phyloP scores from a whole-genome alignment of 2,888 invertebrate genomes.

The Volucella bombylans region DNA sequence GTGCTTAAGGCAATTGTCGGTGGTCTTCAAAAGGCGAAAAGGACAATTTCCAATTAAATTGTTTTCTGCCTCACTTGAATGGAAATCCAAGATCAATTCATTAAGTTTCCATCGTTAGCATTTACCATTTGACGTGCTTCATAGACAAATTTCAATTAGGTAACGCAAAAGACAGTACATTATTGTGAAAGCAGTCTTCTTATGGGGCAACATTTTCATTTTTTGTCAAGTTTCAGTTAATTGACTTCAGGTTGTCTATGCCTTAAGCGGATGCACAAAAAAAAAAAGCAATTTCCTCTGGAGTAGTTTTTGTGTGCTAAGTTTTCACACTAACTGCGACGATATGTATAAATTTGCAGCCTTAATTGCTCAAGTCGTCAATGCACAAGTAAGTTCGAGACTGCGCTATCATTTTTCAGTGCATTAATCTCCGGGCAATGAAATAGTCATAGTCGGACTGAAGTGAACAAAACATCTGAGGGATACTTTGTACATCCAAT shows the following conservation, averaged over 20 bases:
- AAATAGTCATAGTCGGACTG: not conserved
- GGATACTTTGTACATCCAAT: no score
- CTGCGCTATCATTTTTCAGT: not conserved
- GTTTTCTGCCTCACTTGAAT: no score
- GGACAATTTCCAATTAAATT: no score
- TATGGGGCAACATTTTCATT: not conserved
- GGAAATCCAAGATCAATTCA: no score
- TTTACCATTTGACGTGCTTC: not conserved
- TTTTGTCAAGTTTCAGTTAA: not conserved
- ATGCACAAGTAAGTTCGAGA: not conserved
- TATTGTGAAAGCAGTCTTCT: slow-evolving; percentile 1
- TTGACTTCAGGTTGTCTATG: not conserved
- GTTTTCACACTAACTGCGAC: not conserved
- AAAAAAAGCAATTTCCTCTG: not conserved
- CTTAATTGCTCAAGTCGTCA: slow-evolving; percentile 14
- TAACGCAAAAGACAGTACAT: not conserved
- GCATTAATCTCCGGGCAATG: not conserved
- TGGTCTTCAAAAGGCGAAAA: not conserved
- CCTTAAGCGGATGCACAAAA: slow-evolving; percentile 4
- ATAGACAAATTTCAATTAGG: not conserved
- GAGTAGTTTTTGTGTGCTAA: not conserved
- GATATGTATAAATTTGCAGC: not conserved
- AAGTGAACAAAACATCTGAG: not conserved
- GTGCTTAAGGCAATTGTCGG: not conserved
- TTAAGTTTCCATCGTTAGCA: no score